Base-by-base conservation (phyloP, 2,113 vertebrate species). In the Collichthys lucidus region DNA sequence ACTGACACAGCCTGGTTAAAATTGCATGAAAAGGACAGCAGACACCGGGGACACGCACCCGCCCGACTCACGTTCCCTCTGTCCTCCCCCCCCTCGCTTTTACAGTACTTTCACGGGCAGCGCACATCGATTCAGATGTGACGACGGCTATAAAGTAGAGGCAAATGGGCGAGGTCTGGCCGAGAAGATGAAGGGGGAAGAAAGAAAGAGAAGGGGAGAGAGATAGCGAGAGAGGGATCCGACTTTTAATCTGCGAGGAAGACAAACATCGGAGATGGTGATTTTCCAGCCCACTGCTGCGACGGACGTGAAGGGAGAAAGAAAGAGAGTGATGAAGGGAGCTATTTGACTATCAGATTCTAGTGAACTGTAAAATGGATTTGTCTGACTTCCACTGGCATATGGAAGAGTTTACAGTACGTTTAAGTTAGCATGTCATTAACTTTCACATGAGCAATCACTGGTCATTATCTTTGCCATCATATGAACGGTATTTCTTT, bases 1-100 rank as follows among this genome's bases (percentile, higher is more conserved):
- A 93, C 89, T 95, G 94, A 93, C 94, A 91, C 89, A 75, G 90
- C 71, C 89, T 84, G 86, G 85, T 92, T 92, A 86, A 91, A 95
- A 91, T 57, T 80, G 89, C 78, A 87, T 60, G 89, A 92, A 92
- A 91, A 90, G 88, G 82, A 86, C 79, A 79, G 83, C 47, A 78
- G 76, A 61, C 65, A 22, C 24, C 19, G 47, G 50, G 4, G 17
- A 80, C 67, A 31, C 26, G 52, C 68, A 4, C 16, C 19, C 55
- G 15, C 55, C 59, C 16, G 47, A 3, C 64, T 78, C 50, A 4
- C 2, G 0, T 8, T 31, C 65, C 17, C 42, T n/a, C 29, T 1
- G 53, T 26, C 50, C 22, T 26, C 50, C 22, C 35, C 64, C 20
- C 69, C 69, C 15, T 52, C 24, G 5, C 19, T 72, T 77, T 80